Evolutionary conservation across 2,113 vertebrate genomes (phyloP).

Genomic region (Artemisiospiza belli): DNA sequence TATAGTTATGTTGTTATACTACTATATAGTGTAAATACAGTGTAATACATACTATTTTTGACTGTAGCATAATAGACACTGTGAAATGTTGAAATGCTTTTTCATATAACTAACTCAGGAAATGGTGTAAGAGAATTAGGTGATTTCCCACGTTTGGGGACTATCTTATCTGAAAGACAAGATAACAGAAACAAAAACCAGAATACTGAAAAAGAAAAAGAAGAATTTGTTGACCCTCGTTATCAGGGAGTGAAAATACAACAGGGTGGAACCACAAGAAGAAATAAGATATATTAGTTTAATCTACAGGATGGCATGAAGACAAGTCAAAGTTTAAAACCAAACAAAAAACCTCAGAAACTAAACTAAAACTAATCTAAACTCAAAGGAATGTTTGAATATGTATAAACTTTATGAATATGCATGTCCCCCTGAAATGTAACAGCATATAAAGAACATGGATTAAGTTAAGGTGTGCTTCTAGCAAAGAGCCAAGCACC

Average conservation of each 20-base stretch:
- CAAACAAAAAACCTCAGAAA: background rate
- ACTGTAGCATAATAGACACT: background rate
- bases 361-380: background rate
- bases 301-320: background rate
- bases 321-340: background rate
- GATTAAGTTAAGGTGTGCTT: background rate
- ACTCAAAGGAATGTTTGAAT: background rate
- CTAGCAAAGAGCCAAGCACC: background rate
- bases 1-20: background rate
- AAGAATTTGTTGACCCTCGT: background rate
- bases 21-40: background rate
- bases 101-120: background rate
- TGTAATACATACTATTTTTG: background rate
- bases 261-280: background rate
- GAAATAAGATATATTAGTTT: background rate
- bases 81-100: background rate
- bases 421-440: background rate
- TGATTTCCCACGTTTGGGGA: background rate
- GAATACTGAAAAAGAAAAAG: background rate
- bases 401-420: background rate
- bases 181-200: background rate
- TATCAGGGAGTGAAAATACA: background rate
- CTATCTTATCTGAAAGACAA: background rate
- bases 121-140: background rate
- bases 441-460: background rate